Base-by-base conservation (phyloP, 2,888 invertebrate genomes). In the Cylindroiulus punctatus region DNA sequence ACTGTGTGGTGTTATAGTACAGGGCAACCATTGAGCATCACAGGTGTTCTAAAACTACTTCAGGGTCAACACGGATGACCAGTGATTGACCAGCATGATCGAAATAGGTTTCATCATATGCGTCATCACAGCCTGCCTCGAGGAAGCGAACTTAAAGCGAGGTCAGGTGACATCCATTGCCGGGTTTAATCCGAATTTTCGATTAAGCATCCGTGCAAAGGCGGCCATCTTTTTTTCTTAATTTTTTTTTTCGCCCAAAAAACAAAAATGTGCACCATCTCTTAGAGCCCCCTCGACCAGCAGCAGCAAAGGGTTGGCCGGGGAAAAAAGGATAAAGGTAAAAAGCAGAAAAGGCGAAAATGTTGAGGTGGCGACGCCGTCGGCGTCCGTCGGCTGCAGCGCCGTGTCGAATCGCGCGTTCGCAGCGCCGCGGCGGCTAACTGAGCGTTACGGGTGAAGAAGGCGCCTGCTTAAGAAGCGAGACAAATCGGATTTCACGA, bases 391-490 rank as follows among this genome's bases (percentile, higher is more conserved):
- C 52, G 52, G 52, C 52, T 52, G 52, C 52, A 52, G 52, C 52
- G 52, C 52, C 52, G 52, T 52, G 19, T 4, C 52, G 14, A 52
- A 52, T 52, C 52, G 52, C 19, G 19, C 52, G 52, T 19, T 19
- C 14, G 52, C 52, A 52, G 52, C 52, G 52, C 52, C 52, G 52
- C 52, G 19, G 52, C 52, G 52, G 52, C 52, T 52, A 52, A 52
- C 14, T 14, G 14, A 52, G 52, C 52, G 52, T 52, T 52, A 52
- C 52, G 52, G 52, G 52, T 52, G 52, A 52, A 52, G 52, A 52
- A 52, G 52, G 52, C 52, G 52, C 52, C 52, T 52, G 52, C 52
- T 52, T 52, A 52, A 52, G 52, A 52, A 52, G 52, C 52, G 52
- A 52, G 19, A 52, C 52, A 52, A 52, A 52, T 52, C 19, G 52